A percentile compares a stretch with the other conserved stretches of the same genome.
phyloP scores from a whole-genome alignment of 2,888 invertebrate genomes.

The Eristalinus sepulchralis region DNA sequence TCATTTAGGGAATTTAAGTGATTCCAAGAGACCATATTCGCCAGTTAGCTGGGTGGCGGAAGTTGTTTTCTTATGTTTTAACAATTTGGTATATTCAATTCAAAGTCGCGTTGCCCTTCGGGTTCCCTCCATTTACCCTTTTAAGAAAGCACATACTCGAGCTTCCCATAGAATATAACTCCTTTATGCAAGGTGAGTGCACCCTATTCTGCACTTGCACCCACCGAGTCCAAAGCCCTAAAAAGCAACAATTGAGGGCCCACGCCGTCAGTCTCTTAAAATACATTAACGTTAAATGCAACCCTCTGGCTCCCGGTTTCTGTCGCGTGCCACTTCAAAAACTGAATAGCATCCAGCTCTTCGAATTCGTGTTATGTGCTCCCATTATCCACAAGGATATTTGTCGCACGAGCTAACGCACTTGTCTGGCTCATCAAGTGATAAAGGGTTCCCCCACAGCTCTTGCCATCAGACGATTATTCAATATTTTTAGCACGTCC shows the following conservation, averaged over 20 bases:
- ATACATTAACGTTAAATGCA: conserved; percentile 62
- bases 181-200: neutral
- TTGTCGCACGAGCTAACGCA: conserved; percentile 68
- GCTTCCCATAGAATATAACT: neutral
- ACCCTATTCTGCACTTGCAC: neutral
- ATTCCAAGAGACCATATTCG: no score
- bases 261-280: conserved; percentile 33
- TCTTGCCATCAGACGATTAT: conserved; percentile 21
- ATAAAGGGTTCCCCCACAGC: conserved; percentile 36
- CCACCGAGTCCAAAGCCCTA: neutral
- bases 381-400: conserved; percentile 58
- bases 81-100: no score
- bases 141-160: neutral
- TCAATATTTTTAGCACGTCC: conserved; percentile 63
- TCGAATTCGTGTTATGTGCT: conserved; percentile 19
- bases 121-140: neutral
- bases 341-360: conserved; percentile 48
- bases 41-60: no score
- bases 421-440: conserved; percentile 65
- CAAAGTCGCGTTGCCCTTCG: neutral
- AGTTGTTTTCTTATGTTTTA: no score
- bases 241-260: conserved; percentile 17
- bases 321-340: conserved; percentile 59
- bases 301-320: neutral
- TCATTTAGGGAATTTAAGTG: no score